phyloP scores from a whole-genome alignment of 1,140 invertebrate species.

The Aphis craccivora region DNA sequence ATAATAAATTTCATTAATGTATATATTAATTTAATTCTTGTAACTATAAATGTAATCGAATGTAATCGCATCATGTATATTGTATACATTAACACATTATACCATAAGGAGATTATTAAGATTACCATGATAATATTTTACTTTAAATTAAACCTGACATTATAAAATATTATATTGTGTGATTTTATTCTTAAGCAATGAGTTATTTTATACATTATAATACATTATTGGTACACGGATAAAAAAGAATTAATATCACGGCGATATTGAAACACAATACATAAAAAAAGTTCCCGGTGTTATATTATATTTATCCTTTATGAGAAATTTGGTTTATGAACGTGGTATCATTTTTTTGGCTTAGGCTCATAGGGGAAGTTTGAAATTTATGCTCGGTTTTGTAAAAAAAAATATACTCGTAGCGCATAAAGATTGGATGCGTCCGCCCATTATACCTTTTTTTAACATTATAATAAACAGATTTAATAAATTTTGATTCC shows the following conservation, averaged over 20 bases:
- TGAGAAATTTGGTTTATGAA: not conserved
- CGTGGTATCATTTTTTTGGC: not conserved
- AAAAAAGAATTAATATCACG: not conserved
- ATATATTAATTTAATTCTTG: not conserved
- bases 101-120: not conserved
- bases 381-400: not conserved
- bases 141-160: not conserved
- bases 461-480: conserved; percentile 33
- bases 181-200: not conserved
- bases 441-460: conserved; percentile 11
- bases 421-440: not conserved
- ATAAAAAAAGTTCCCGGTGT: not conserved
- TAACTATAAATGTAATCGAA: not conserved
- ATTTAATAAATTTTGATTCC: conserved; percentile 36
- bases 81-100: not conserved
- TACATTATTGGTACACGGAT: not conserved
- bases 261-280: not conserved
- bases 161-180: not conserved
- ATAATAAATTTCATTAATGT: not conserved
- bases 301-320: not conserved
- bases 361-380: conserved; percentile 7
- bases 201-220: not conserved
- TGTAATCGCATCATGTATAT: not conserved
- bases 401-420: not conserved
- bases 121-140: not conserved